Conservation (phyloP, 2,797 vertebrate genomes). For the Ciconia nigra region DNA sequence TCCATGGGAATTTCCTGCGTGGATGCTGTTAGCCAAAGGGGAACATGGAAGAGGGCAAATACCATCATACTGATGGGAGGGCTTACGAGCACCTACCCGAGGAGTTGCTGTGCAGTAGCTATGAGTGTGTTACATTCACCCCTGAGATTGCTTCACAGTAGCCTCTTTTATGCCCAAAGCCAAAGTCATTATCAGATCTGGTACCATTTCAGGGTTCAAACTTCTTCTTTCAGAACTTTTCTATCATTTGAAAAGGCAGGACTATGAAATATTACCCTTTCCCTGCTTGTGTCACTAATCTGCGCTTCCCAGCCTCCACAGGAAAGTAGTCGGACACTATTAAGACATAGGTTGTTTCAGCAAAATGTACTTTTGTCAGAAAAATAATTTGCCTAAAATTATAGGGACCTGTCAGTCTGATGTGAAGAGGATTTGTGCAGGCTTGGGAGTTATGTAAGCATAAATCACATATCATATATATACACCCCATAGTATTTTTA, state of each 20-base stretch:
- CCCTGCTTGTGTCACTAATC: neutral
- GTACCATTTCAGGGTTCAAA: neutral
- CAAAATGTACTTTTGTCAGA: constrained; percentile 16
- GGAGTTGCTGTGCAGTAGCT: neutral
- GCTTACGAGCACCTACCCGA: neutral
- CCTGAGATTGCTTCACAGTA: neutral
- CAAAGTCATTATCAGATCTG: neutral
- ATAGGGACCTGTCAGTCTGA: neutral
- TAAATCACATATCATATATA: neutral
- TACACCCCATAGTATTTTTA: neutral
- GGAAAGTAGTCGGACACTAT: neutral
- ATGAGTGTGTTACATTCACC: neutral
- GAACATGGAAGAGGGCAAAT: neutral
- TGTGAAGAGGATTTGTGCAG: neutral
- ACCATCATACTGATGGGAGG: rapidly evolving
- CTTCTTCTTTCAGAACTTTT: neutral
- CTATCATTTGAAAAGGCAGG: neutral
- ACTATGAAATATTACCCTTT: constrained; percentile 13
- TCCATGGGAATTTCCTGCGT: neutral
- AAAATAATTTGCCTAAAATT: neutral
- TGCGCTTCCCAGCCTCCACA: neutral
- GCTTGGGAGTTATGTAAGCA: neutral
- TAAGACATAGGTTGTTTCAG: neutral
- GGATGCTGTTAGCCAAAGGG: neutral
- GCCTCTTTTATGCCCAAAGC: neutral